Evolutionary conservation across 2,888 invertebrate species (phyloP).

Genomic region (Liodrosophila aerea): DNA sequence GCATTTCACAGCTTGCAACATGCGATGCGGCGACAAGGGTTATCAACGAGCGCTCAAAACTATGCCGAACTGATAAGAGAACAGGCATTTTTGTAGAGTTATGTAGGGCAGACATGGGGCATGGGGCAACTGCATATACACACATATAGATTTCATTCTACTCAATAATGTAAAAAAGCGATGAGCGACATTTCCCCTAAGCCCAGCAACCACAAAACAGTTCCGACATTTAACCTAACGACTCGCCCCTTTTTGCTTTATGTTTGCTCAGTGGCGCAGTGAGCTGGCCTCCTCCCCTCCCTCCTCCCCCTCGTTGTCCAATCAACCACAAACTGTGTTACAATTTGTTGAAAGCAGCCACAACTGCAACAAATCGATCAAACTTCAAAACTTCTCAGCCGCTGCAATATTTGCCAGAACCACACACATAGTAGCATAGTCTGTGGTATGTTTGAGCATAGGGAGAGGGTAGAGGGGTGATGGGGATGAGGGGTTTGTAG

Average conservation of each 20-base stretch:
- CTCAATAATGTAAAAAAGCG: slow-evolving; percentile 48
- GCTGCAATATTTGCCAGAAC: slow-evolving; percentile 48
- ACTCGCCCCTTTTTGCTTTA: slow-evolving; percentile 54
- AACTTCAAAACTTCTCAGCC: slow-evolving; percentile 44
- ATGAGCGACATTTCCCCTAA: slow-evolving; percentile 31
- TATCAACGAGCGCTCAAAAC: slow-evolving; percentile 47
- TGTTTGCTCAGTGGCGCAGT: slow-evolving; percentile 50
- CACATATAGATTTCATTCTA: slow-evolving; percentile 25
- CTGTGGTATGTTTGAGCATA: too few species aligned
- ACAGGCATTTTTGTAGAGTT: slow-evolving; percentile 10
- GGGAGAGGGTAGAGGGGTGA: background rate
- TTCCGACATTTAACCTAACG: slow-evolving; percentile 53
- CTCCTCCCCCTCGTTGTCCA: slow-evolving; percentile 12
- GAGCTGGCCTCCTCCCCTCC: slow-evolving; percentile 10
- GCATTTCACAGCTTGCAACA: slow-evolving; percentile 57
- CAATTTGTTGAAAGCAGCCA: slow-evolving; percentile 47
- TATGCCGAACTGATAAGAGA: slow-evolving; percentile 57
- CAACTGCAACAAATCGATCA: slow-evolving; percentile 67
- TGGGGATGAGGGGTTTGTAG: background rate
- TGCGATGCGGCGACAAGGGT: slow-evolving; percentile 37
- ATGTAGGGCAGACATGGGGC: slow-evolving; percentile 18
- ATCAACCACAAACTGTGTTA: slow-evolving; percentile 66
- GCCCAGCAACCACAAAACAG: slow-evolving; percentile 37
- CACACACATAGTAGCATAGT: too few species aligned
- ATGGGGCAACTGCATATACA: too few species aligned